Evolutionary conservation across 2,113 vertebrate genomes (phyloP).

Genomic region (Tachycineta bicolor): DNA sequence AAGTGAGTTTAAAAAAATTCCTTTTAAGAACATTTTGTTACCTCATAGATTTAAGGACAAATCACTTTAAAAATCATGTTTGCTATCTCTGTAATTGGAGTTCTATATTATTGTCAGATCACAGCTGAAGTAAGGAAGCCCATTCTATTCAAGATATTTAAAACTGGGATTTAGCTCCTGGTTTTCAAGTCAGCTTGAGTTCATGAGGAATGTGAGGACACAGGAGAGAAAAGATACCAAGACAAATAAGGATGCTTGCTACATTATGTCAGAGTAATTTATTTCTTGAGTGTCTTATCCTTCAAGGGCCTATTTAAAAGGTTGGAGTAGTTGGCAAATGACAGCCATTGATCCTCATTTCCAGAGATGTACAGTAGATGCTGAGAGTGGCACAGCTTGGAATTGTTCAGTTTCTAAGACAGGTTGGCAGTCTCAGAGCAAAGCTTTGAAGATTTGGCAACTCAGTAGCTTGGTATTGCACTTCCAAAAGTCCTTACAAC

Average conservation of each 20-base stretch:
- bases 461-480: rapidly evolving
- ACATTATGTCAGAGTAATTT: not conserved
- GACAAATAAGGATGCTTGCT: not conserved
- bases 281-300: not conserved
- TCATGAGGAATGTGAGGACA: not conserved
- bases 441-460: not conserved
- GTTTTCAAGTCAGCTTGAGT: not conserved
- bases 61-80: not conserved
- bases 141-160: not conserved
- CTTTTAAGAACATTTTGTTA: not conserved
- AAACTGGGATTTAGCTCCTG: not conserved
- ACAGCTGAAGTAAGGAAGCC: not conserved
- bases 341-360: not conserved
- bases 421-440: not conserved
- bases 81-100: not conserved
- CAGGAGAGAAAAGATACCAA: not conserved
- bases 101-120: not conserved
- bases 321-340: rapidly evolving
- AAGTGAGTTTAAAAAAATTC: not conserved
- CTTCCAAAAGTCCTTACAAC: not conserved
- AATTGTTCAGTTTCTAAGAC: not conserved
- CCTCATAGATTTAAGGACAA: not conserved
- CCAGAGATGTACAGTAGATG: not conserved
- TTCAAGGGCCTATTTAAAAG: not conserved
- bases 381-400: rapidly evolving